phyloP scores from a whole-genome alignment of 2,888 invertebrate genomes.

The Tiliacea aurago region DNA sequence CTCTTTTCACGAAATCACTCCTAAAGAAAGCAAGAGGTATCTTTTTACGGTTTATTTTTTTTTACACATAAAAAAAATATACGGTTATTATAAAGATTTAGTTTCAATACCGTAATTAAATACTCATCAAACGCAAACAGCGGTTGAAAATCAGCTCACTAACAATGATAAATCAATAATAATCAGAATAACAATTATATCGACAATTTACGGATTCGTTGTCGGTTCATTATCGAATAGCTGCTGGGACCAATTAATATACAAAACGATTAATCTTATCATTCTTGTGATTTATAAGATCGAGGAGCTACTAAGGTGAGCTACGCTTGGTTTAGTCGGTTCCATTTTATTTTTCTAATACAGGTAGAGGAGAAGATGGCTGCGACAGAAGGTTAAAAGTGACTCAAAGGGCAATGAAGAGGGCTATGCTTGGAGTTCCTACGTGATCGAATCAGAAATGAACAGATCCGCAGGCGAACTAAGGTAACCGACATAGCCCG shows the following conservation, averaged over 20 bases:
- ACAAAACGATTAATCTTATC: conserved; percentile 14
- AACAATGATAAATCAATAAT: conserved; percentile 13
- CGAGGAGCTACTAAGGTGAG: neutral
- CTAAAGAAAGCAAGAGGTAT: too few relatives aligned
- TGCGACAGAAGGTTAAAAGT: too few relatives aligned
- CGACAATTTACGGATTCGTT: neutral
- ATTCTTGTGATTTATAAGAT: neutral
- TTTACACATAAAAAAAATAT: too few relatives aligned
- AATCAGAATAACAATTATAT: conserved; percentile 8
- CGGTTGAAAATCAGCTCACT: neutral
- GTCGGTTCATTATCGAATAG: conserved; percentile 13
- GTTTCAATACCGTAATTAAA: neutral
- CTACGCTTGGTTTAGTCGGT: neutral
- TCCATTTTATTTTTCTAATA: too few relatives aligned
- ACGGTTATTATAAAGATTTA: neutral
- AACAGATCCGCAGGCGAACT: too few relatives aligned
- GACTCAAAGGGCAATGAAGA: too few relatives aligned
- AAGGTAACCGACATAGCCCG: too few relatives aligned
- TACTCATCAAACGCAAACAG: neutral
- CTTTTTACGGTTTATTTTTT: too few relatives aligned
- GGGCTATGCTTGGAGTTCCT: too few relatives aligned
- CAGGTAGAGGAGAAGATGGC: too few relatives aligned
- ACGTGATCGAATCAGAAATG: too few relatives aligned
- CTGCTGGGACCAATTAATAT: conserved; percentile 8
- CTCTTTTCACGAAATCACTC: too few relatives aligned